Evolutionary conservation across 2,113 vertebrate species (phyloP), one percentile per base, ranked within the genome.

Genomic region (Caretta caretta): DNA sequence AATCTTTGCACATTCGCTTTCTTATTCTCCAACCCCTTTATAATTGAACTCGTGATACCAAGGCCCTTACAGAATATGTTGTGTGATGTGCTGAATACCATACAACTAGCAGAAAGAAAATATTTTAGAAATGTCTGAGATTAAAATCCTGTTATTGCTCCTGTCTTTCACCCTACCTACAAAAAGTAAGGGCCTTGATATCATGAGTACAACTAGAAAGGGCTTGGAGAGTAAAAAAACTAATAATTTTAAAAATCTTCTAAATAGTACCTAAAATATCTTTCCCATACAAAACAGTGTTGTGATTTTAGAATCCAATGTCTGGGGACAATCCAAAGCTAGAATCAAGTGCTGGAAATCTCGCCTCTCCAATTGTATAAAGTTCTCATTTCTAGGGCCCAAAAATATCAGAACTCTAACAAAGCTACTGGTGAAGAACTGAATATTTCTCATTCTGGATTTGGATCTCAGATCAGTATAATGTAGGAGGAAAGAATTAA

Each of bases 341-440:
- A 75, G 22, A 95, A 95, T 86, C 4, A 84, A 91, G 88, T 1
- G 5, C 84, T 69, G 62, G 89, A 96, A 93, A 86, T 80, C 53
- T 81, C 84, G n/a, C 80, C 84, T 91, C 84, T 79, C 56, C 59
- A 93, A 38, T 24, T 5, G 5, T 6, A 35, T 25, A 90, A 10
- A 85, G 16, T 35, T 79, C 59, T 93, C 13, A 53, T 78, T 86
- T 94, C 90, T 81, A 86, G 84, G 51, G 83, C 57, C 86, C 29
- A 94, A 35, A 88, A 97, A 88, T 27, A 51, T 48, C 89, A 87
- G 2, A 62, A 24, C 1, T 80, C 83, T 83, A 89, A 59, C 24
- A 42, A 54, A 87, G 3, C 0, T 5, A 69, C 4, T 17, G 22
- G 72, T 1, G 86, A 5, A 84, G 8, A 5, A 91, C 25, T 48